Evolutionary conservation across 2,797 vertebrate genomes (phyloP), one percentile per base, ranked within the genome.

Genomic region (Brachyrhaphis roseni): DNA sequence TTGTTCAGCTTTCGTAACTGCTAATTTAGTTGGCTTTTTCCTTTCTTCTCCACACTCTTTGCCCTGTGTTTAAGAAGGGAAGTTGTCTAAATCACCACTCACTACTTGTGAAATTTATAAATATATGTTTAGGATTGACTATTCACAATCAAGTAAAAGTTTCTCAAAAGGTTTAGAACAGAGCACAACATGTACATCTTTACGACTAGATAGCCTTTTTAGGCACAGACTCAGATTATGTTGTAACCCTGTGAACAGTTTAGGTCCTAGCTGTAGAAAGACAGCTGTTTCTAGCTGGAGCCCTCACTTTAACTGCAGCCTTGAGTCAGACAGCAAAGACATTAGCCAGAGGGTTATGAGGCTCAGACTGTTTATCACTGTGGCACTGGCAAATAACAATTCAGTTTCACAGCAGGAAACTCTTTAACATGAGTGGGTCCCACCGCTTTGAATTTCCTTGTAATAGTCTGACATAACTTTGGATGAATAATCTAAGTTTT

Each of bases 131-230:
- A 85, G 79, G 78, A 78, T 72, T 85, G 87, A 88, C 89, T 78
- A 84, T 91, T 85, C 82, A 76, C 86, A 89, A 94, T 92, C 88
- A 94, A 95, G 93, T 94, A 92, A 94, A 95, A 92, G 88, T 95
- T 93, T 91, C 80, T 86, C 62, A 81, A 82, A 82, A 43, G 53
- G 72, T 76, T 16, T 49, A n/a, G 36, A 75, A 62, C 39, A 74
- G 74, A 53, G 72, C 79, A 70, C 0, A 8, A n/a, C 70, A 2
- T 47, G 34, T 53, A 43, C 10, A 51, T 51, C 26, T 12, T 62
- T 31, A 45, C 31, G 82, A 78, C 28, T 46, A 55, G 79, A 51
- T 47, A 13, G 49, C 41, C 43, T 36, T 68, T 79, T 79, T 8
- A 47, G n/a, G 23, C 47, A 59, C 39, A 41, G 36, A 83, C 36